phyloP scores from a whole-genome alignment of 2,113 vertebrate species.

The Sorex fumeus region DNA sequence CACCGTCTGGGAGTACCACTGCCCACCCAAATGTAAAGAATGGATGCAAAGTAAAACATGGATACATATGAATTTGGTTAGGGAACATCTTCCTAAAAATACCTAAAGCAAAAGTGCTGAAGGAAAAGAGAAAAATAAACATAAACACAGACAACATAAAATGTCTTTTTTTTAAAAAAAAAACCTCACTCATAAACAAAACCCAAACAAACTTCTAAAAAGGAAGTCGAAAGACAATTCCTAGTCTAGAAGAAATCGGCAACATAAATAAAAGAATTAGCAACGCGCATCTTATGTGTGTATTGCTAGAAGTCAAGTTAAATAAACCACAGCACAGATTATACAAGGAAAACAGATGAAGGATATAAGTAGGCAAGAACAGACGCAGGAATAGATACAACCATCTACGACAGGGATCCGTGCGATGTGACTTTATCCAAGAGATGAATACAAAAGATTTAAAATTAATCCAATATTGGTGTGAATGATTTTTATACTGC shows the following conservation, averaged over 20 bases:
- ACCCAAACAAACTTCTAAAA: constrained; percentile 25
- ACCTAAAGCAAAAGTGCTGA: background rate
- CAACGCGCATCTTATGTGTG: background rate
- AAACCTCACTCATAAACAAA: background rate
- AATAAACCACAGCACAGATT: constrained; percentile 38
- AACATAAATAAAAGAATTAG: constrained; percentile 14
- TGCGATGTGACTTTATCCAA: constrained; percentile 21
- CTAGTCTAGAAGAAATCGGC: constrained; percentile 42
- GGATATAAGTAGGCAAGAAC: constrained; percentile 50
- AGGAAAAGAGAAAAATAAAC: constrained; percentile 53
- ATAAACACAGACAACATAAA: constrained; percentile 22
- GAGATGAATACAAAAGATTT: constrained; percentile 41
- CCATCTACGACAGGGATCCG: background rate
- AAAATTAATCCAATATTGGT: constrained; percentile 15
- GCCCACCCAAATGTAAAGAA: too few relatives aligned
- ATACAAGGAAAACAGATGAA: constrained; percentile 43
- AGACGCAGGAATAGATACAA: constrained; percentile 48
- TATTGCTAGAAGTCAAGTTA: constrained; percentile 54
- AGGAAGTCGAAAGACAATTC: constrained; percentile 48
- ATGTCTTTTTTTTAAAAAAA: constrained; percentile 49
- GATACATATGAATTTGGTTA: background rate
- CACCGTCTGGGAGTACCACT: too few relatives aligned
- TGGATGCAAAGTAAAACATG: background rate
- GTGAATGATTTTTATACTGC: background rate
- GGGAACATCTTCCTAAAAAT: background rate